A percentile compares a stretch with the other conserved stretches of the same genome.
Conservation (phyloP, 2,888 invertebrate species). For the Brachylomia viminalis region DNA sequence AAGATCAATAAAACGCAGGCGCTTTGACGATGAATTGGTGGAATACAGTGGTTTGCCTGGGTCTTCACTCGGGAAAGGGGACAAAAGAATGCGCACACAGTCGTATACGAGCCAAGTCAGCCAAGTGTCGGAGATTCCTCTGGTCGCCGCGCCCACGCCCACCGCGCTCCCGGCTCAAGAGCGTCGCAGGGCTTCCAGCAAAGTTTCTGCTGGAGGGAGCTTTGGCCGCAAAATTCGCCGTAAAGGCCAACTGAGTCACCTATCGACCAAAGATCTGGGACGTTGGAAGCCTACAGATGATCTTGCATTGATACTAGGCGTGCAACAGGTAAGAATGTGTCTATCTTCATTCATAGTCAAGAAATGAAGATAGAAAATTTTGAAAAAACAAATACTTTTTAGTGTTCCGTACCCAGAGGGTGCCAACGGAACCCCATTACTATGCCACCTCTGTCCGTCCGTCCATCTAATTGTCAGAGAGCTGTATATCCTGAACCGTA, state of each 20-base stretch:
- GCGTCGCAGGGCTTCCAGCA: constrained; percentile 82
- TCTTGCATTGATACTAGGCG: constrained; percentile 97
- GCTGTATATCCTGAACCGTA: too few species aligned
- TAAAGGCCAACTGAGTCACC: constrained; percentile 92
- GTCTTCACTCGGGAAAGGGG: constrained; percentile 86
- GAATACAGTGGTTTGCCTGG: constrained; percentile 95
- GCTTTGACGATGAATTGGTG: constrained; percentile 99
- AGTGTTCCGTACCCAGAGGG: too few species aligned
- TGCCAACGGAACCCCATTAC: too few species aligned
- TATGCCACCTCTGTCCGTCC: too few species aligned
- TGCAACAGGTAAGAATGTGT: constrained; percentile 93
- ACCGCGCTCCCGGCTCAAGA: constrained; percentile 76
- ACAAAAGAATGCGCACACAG: constrained; percentile 86
- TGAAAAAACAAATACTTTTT: not conserved
- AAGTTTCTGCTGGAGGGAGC: constrained; percentile 82
- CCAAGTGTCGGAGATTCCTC: constrained; percentile 87
- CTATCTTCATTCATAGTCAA: not conserved
- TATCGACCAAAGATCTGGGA: constrained; percentile 96
- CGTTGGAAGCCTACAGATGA: constrained; percentile 99
- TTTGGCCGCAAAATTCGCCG: constrained; percentile 89
- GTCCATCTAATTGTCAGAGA: too few species aligned
- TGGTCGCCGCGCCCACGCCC: constrained; percentile 73
- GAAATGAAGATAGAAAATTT: not conserved
- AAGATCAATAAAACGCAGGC: constrained; percentile 97
- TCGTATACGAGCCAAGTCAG: constrained; percentile 89